phyloP scores from a whole-genome alignment of 2,888 invertebrate species.

The Folsomia manolachei region DNA sequence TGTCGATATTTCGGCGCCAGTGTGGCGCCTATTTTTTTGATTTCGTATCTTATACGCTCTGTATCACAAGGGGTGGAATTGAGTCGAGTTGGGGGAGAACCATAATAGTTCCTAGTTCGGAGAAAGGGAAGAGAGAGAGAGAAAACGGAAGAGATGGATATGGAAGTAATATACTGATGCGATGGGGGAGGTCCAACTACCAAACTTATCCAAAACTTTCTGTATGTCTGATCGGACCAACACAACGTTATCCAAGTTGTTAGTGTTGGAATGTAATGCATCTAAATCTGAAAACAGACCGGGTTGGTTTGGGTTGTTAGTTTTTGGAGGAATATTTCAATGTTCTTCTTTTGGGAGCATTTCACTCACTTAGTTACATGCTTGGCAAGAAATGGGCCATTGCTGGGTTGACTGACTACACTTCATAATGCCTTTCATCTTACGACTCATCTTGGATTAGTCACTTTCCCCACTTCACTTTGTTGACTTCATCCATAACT shows the following conservation, averaged over 20 bases:
- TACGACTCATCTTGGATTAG: not conserved
- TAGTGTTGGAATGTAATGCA: not conserved
- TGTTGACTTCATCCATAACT: no score
- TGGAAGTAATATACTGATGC: slow-evolving; percentile 3
- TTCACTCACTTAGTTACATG: not conserved
- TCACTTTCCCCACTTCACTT: slow-evolving; percentile 7
- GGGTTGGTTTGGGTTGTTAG: not conserved
- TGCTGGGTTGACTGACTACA: not conserved
- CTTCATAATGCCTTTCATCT: slow-evolving; percentile 1
- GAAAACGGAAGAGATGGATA: slow-evolving; percentile 22
- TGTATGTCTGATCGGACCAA: not conserved
- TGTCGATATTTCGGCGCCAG: slow-evolving; percentile 50
- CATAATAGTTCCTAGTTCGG: no score
- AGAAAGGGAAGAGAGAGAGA: no score
- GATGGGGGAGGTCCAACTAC: slow-evolving; percentile 9
- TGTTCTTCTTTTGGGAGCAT: not conserved
- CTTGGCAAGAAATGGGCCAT: not conserved
- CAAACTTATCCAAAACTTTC: slow-evolving; percentile 10
- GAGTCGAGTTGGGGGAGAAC: slow-evolving; percentile 24
- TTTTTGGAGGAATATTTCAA: not conserved
- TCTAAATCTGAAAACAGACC: not conserved
- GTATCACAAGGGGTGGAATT: slow-evolving; percentile 12
- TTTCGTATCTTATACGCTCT: slow-evolving; percentile 26
- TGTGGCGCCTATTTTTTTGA: slow-evolving; percentile 44
- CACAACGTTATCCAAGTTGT: no score